Percentiles rank a stretch among this genome's conserved stretches.
Evolutionary conservation across 2,888 invertebrate species (phyloP).

Genomic region (Rhagophthalmus giganteus): DNA sequence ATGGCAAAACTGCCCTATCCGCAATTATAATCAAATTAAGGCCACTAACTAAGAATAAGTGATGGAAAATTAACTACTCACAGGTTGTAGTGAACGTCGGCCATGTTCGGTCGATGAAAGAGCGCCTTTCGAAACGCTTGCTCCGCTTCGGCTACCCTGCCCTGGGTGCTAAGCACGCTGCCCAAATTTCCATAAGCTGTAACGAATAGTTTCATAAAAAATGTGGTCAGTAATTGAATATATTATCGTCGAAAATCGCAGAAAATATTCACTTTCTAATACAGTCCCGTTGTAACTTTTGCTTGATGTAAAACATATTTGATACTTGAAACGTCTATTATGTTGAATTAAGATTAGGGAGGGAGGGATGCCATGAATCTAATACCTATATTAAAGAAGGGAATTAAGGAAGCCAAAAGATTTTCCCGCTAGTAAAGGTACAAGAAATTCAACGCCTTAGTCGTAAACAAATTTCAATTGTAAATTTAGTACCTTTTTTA

Average conservation of each 20-base stretch:
- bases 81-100: constrained; percentile 98
- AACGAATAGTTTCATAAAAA: constrained; percentile 43
- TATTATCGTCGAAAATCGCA: constrained; percentile 3
- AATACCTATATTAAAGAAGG: constrained; percentile 2
- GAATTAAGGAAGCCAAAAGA: constrained; percentile 2
- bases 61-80: constrained; percentile 64
- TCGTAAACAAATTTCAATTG: constrained; percentile 13
- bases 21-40: constrained; percentile 31
- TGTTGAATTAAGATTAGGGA: background rate
- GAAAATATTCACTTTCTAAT: background rate
- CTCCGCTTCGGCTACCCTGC: constrained; percentile 86
- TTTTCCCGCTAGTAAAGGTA: background rate
- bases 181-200: constrained; percentile 96
- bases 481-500: constrained; percentile 7
- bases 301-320: background rate
- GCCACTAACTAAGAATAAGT: constrained; percentile 28
- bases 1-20: constrained; percentile 23
- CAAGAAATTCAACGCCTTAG: constrained; percentile 4
- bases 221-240: constrained; percentile 10
- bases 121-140: constrained; percentile 89
- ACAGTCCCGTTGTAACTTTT: background rate
- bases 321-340: background rate
- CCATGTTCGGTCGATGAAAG: constrained; percentile 92
- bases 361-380: too few relatives aligned
- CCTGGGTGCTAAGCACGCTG: constrained; percentile 89